Conservation (phyloP, 2,113 vertebrate genomes). For the Siniperca chuatsi region DNA sequence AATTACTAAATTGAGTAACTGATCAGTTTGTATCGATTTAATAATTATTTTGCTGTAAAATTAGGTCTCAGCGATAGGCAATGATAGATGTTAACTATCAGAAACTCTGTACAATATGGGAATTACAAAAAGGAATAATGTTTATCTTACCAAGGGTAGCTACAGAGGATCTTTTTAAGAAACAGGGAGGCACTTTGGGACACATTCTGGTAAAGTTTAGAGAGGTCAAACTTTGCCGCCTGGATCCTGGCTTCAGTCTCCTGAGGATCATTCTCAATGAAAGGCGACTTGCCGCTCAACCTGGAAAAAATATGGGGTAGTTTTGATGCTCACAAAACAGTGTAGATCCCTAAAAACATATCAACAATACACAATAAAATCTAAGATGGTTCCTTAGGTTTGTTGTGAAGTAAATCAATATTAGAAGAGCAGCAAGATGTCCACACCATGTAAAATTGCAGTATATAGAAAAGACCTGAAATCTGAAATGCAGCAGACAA, state of each 20-base stretch:
- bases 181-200: conserved; percentile 98
- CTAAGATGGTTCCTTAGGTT: background rate
- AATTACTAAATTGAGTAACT: too few species aligned
- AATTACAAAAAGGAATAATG: background rate
- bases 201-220: conserved; percentile 96
- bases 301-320: conserved; percentile 73
- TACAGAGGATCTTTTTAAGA: conserved; percentile 94
- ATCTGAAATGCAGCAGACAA: background rate
- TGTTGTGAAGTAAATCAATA: background rate
- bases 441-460: background rate
- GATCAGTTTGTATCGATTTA: too few species aligned
- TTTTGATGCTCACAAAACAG: background rate
- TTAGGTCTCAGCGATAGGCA: background rate
- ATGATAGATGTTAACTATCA: background rate
- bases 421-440: background rate
- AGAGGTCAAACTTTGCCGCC: conserved; percentile 94
- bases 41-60: background rate
- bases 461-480: background rate
- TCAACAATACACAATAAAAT: too few species aligned
- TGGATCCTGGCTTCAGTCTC: conserved; percentile 94
- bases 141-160: conserved; percentile 93
- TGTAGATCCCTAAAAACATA: background rate
- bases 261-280: conserved; percentile 89
- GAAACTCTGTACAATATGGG: background rate
- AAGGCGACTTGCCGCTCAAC: conserved; percentile 94